Evolutionary conservation across 2,797 vertebrate species (phyloP).

Genomic region (Emys orbicularis): DNA sequence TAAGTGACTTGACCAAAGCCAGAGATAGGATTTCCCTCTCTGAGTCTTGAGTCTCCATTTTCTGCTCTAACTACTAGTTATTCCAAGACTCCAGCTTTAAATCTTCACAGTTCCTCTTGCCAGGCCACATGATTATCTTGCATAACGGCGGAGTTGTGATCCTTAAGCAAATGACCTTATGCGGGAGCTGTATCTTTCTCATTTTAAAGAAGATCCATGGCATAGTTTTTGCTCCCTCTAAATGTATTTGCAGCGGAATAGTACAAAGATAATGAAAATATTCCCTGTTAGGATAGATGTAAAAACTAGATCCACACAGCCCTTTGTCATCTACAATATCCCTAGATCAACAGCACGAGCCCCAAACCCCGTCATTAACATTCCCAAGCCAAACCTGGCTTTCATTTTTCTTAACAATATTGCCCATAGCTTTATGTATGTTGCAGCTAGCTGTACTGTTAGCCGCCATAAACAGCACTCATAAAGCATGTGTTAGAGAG

Average conservation of each 20-base stretch:
- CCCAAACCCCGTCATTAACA: neutral
- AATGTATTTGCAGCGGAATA: neutral
- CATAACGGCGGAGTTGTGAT: neutral
- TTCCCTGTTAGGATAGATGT: neutral
- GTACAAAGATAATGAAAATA: fast-evolving
- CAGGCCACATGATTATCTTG: neutral
- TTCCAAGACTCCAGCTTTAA: neutral
- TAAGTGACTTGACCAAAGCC: neutral
- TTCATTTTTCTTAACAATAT: constrained; percentile 12
- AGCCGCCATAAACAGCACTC: constrained; percentile 66
- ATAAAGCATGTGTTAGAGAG: constrained; percentile 66
- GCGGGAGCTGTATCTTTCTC: fast-evolving
- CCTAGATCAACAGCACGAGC: fast-evolving
- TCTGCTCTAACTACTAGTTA: neutral
- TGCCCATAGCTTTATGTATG: fast-evolving
- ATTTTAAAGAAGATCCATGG: neutral
- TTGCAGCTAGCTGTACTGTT: constrained; percentile 41
- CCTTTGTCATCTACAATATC: neutral
- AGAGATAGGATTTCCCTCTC: neutral
- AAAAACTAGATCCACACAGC: neutral
- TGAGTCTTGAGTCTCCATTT: too few species aligned
- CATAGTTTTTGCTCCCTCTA: fast-evolving
- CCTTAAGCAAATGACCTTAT: fast-evolving
- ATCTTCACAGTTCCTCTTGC: neutral
- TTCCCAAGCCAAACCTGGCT: constrained; percentile 1